Evolutionary conservation across 1,140 invertebrate species (phyloP).

Genomic region (Spodoptera litura): DNA sequence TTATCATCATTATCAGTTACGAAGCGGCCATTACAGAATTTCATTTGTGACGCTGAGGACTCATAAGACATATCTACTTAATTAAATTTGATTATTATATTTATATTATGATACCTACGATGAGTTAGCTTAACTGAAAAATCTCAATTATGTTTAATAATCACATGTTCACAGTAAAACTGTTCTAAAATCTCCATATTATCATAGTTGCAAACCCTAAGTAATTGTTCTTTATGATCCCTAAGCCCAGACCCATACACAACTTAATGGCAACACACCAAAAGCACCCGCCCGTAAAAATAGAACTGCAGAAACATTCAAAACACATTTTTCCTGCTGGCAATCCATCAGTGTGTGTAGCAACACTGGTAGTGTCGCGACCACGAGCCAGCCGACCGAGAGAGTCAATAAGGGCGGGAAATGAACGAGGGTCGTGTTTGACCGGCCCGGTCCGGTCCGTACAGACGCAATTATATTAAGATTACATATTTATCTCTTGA

Average conservation of each 20-base stretch:
- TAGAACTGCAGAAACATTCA: conserved; percentile 3
- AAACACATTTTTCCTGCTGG: conserved; percentile 1
- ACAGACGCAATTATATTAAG: conserved; percentile 81
- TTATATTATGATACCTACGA: no score
- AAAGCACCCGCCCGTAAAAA: neutral
- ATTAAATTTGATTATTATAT: no score
- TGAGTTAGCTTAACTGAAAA: no score
- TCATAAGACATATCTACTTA: no score
- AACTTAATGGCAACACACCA: neutral
- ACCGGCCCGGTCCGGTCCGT: conserved; percentile 57
- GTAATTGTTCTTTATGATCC: no score
- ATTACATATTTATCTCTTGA: conserved; percentile 82
- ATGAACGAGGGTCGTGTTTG: conserved; percentile 64
- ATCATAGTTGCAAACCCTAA: no score
- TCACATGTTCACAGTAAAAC: no score
- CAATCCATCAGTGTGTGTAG: conserved; percentile 29
- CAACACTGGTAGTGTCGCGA: conserved; percentile 31
- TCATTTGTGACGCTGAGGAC: no score
- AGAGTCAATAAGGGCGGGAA: conserved; percentile 75
- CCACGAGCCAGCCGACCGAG: conserved; percentile 39
- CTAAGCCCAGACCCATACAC: neutral
- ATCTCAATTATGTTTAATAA: no score
- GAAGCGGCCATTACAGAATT: no score
- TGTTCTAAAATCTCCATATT: no score
- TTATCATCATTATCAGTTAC: no score